Evolutionary conservation across 2,113 vertebrate genomes (phyloP).

Genomic region (Todiramphus saurophagus): DNA sequence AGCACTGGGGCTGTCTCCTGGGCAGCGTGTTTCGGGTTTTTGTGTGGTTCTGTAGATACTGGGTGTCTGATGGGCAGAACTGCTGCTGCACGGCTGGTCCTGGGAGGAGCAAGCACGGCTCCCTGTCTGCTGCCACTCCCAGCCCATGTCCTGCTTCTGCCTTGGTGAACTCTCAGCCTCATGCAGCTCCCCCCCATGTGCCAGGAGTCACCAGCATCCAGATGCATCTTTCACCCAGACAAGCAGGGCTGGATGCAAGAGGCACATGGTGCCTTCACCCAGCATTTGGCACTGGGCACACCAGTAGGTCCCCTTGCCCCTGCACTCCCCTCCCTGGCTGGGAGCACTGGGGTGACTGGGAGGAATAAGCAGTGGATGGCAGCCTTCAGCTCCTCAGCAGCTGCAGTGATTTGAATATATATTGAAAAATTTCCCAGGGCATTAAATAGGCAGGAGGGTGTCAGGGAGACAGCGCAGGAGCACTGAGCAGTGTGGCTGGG

Average conservation of each 20-base stretch:
- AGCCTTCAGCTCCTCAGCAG: background rate
- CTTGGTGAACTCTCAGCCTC: background rate
- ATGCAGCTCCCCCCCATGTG: background rate
- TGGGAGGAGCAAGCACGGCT: background rate
- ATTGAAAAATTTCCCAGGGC: background rate
- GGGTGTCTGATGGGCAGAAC: background rate
- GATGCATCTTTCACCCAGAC: background rate
- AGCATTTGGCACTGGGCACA: background rate
- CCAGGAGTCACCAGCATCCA: background rate
- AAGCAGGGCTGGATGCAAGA: background rate
- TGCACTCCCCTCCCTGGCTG: background rate
- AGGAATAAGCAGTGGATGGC: background rate
- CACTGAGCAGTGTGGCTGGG: background rate
- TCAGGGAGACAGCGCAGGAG: background rate
- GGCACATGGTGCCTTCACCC: rapidly evolving
- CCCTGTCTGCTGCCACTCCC: background rate
- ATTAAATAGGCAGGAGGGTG: background rate
- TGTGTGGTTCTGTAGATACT: background rate
- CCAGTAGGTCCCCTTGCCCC: background rate
- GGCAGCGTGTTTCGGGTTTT: background rate
- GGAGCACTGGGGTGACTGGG: background rate
- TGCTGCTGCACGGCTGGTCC: background rate
- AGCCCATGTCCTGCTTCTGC: background rate
- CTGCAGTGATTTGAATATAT: background rate
- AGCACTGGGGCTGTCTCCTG: rapidly evolving